A percentile compares a stretch with the other conserved stretches of the same genome.
phyloP scores from a whole-genome alignment of 2,888 invertebrate genomes.

The Melangyna quadrimaculata region DNA sequence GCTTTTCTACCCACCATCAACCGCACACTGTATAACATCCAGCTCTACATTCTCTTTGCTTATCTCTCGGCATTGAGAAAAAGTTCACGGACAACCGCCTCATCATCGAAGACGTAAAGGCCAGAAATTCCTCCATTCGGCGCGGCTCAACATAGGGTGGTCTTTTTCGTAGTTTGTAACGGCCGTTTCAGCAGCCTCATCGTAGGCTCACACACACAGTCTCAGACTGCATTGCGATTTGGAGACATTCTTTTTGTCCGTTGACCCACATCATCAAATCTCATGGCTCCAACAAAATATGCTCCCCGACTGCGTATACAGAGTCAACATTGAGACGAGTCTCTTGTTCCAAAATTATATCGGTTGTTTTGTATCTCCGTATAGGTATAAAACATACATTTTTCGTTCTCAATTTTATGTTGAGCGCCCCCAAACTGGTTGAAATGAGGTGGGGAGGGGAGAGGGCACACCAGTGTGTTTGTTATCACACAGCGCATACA shows the following conservation, averaged over 20 bases:
- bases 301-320: constrained; percentile 23
- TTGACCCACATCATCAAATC: constrained; percentile 62
- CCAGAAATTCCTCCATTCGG: constrained; percentile 47
- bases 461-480: not conserved
- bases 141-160: constrained; percentile 56
- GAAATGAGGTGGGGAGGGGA: not conserved
- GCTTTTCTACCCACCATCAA: not conserved
- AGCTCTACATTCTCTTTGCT: constrained; percentile 5
- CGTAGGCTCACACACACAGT: not conserved
- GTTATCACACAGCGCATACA: constrained; percentile 47
- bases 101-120: constrained; percentile 45
- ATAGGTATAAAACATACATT: not conserved
- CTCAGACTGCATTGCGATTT: constrained; percentile 18
- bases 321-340: constrained; percentile 39
- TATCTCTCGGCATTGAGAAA: constrained; percentile 41
- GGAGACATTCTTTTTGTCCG: constrained; percentile 60
- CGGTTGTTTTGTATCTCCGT: not conserved
- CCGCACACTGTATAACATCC: not conserved
- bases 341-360: not conserved
- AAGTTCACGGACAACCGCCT: constrained; percentile 55
- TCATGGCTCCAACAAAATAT: constrained; percentile 59
- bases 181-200: constrained; percentile 41
- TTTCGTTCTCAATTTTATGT: not conserved
- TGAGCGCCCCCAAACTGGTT: not conserved
- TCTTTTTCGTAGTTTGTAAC: constrained; percentile 48